Percentiles rank a stretch among this genome's conserved stretches.
Conservation (phyloP, 2,113 vertebrate species). For the Chinchilla lanigera region DNA sequence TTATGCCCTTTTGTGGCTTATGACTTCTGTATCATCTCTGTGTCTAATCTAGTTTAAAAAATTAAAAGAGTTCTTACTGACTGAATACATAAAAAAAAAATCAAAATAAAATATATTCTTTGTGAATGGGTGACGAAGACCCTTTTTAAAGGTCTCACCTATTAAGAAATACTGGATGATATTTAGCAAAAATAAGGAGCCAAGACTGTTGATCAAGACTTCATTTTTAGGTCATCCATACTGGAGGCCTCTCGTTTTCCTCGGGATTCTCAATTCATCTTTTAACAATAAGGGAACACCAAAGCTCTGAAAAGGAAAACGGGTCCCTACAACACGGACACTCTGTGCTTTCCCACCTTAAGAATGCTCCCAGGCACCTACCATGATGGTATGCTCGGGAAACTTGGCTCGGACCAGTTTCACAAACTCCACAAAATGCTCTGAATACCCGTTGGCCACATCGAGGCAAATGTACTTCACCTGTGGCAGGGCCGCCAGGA, state of each 20-base stretch:
- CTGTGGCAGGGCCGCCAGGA: slow-evolving; percentile 92
- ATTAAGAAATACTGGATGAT: not conserved
- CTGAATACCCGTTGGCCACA: slow-evolving; percentile 98
- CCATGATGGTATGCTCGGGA: slow-evolving; percentile 98
- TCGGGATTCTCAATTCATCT: not conserved
- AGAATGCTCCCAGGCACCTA: slow-evolving; percentile 80
- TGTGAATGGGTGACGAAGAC: not conserved
- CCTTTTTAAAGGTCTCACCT: not conserved
- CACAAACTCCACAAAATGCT: slow-evolving; percentile 98
- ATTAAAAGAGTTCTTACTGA: not conserved
- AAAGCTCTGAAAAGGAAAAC: not conserved
- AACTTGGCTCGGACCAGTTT: slow-evolving; percentile 94
- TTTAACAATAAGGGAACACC: not conserved
- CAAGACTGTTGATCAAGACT: not conserved
- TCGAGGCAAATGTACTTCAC: slow-evolving; percentile 97
- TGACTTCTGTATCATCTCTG: not conserved
- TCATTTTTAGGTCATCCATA: not conserved
- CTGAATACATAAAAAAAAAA: not conserved
- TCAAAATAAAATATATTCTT: not conserved
- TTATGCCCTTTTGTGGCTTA: not conserved
- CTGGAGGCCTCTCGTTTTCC: not conserved
- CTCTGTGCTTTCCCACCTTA: not conserved
- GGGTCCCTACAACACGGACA: rapidly evolving
- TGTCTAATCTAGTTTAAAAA: not conserved
- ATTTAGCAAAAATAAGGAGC: not conserved